Evolutionary conservation across 2,888 invertebrate genomes (phyloP), one percentile per base, ranked within the genome.

Genomic region (Drosophila glabriapex): DNA sequence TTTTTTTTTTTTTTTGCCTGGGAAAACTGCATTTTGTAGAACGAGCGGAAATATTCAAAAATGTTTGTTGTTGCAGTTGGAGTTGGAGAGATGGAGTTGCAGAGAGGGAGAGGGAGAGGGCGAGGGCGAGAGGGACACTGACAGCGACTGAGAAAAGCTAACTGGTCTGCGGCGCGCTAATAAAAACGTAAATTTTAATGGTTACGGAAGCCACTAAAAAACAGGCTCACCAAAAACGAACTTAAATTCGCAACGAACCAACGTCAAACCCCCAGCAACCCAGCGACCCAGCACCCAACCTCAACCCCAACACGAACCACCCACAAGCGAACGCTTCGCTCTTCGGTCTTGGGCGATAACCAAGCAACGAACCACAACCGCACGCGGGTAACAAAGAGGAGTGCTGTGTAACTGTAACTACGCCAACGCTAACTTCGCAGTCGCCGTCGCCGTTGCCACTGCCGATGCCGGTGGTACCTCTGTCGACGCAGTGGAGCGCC

Each of bases 121-220:
- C 7, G 19, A 39, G 19, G 22, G 16, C 10, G 14, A 29, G n/a
- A n/a, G 29, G 29, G 19, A 41, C 9, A 29, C 41, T 39, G 56
- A 29, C 56, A 56, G 56, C 14, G 4, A 41, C 56, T 56, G 29
- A 29, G 39, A 39, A 55, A 14, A 19, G 37, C 49, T 19, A 22
- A 22, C 56, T 66, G 68, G 73, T 82, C 82, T 79, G 74, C 68
- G 71, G 89, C 78, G 90, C 90, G 90, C 86, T 87, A 87, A 87
- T 87, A 87, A 87, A 87, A 87, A 91, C 87, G 91, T 87, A 91
- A 91, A 87, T 90, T 87, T 87, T 87, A 87, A 87, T 90, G 87
- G 87, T 91, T 85, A 91, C 87, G 87, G 87, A 87, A 87, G 91
- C 88, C 91, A 87, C 90, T 87, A 87, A 91, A 91, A 87, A 87